Conservation (phyloP, 30 jellyfish, hydroid and myxozoan species). For the Hydractinia symbiolongicarpus region DNA sequence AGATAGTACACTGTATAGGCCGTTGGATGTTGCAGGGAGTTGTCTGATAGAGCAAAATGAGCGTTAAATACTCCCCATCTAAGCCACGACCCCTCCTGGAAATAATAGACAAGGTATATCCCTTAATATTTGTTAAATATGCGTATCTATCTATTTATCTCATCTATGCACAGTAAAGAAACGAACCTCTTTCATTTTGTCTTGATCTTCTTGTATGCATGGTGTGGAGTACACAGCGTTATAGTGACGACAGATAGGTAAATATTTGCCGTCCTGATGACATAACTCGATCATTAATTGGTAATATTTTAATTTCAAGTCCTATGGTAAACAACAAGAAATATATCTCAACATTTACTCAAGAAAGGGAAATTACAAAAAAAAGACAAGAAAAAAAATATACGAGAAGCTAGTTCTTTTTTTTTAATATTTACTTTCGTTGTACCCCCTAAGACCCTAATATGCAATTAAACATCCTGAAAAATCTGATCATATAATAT, state of each 20-base stretch:
- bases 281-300: slow-evolving; percentile 87
- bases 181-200: slow-evolving; percentile 79
- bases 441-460: too few species aligned
- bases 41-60: too few species aligned
- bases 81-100: too few species aligned
- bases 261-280: slow-evolving; percentile 59
- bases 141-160: too few species aligned
- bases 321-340: slow-evolving; percentile 39
- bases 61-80: too few species aligned
- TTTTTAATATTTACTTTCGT: not conserved
- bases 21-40: too few species aligned
- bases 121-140: too few species aligned
- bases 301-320: slow-evolving; percentile 76
- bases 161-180: too few species aligned
- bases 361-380: not conserved
- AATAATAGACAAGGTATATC: too few species aligned
- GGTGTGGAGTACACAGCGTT: slow-evolving; percentile 87
- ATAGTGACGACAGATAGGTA: slow-evolving; percentile 80
- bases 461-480: too few species aligned
- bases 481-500: too few species aligned
- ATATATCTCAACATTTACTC: not conserved
- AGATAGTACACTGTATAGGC: too few species aligned
- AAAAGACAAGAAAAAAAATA: not conserved
- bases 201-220: slow-evolving; percentile 61
- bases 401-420: not conserved